Conservation (phyloP, 2,888 invertebrate genomes). For the Oscheius myriophilus region DNA sequence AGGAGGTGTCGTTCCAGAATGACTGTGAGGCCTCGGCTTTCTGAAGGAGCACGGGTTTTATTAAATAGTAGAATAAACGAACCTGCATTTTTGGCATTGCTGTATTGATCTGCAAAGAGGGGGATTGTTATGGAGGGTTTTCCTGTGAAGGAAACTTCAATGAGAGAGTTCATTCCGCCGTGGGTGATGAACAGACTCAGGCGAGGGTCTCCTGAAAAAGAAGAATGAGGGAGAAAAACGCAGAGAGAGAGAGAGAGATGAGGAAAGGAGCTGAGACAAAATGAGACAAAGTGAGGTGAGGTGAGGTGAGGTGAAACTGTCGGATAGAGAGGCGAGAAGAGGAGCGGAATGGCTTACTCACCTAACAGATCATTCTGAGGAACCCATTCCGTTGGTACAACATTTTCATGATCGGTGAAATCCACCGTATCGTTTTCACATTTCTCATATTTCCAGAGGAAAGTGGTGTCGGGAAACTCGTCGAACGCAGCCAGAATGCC, state of each 20-base stretch:
- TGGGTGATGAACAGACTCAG: slow-evolving; percentile 24
- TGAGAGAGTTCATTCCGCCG: slow-evolving; percentile 26
- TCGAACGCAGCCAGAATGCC: slow-evolving; percentile 15
- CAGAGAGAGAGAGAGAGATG: too few species aligned
- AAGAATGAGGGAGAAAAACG: too few species aligned
- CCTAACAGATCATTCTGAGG: too few species aligned
- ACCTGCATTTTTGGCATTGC: slow-evolving; percentile 28
- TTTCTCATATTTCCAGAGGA: slow-evolving; percentile 5
- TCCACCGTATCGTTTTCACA: neutral
- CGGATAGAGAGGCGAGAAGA: too few species aligned
- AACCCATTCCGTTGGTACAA: neutral
- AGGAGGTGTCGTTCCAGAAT: slow-evolving; percentile 2
- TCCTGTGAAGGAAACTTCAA: slow-evolving; percentile 14
- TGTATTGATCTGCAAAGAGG: slow-evolving; percentile 26
- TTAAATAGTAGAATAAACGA: too few species aligned
- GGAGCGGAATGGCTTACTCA: too few species aligned
- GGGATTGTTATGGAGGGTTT: slow-evolving; percentile 22
- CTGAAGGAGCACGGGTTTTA: neutral
- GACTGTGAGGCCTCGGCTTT: slow-evolving; percentile 1
- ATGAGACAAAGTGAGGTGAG: too few species aligned
- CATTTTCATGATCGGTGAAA: neutral
- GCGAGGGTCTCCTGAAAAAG: slow-evolving; percentile 14
- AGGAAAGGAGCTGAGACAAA: too few species aligned
- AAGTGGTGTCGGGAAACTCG: slow-evolving; percentile 11
- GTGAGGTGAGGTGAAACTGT: too few species aligned